A percentile compares a stretch with the other conserved stretches of the same genome.
Conservation (phyloP, 53 echinoderm and acorn worm species). For the Stichopus horrens region DNA sequence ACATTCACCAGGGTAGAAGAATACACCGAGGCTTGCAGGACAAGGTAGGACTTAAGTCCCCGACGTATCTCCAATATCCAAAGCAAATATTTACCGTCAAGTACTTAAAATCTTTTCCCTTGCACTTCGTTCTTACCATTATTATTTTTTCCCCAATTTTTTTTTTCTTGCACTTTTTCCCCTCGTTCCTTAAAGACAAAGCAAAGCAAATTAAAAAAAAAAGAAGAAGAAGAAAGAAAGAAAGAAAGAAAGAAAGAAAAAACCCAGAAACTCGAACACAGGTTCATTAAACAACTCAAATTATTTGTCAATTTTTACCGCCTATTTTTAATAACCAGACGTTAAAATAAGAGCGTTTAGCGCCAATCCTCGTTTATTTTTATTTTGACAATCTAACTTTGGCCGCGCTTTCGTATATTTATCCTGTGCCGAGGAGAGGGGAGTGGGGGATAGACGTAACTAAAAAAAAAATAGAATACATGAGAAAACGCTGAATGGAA, state of each 20-base stretch:
- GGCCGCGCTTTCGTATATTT: neutral
- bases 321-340: slow-evolving; percentile 14
- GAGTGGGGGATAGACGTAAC: neutral
- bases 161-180: neutral
- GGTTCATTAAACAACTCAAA: slow-evolving; percentile 32
- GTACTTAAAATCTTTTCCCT: neutral
- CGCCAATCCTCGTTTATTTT: neutral
- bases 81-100: slow-evolving; percentile 36
- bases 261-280: neutral
- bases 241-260: too few species aligned
- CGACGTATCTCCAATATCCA: slow-evolving; percentile 5
- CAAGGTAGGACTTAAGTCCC: neutral
- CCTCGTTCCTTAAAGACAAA: neutral
- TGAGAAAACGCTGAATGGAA: neutral
- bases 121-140: too few species aligned
- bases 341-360: neutral
- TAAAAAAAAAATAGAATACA: neutral
- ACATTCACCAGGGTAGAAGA: neutral
- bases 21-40: neutral
- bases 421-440: neutral
- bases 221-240: too few species aligned
- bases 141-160: neutral
- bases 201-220: too few species aligned
- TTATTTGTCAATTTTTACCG: slow-evolving; percentile 38
- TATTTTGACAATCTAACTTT: neutral